Base-by-base conservation (phyloP, 2,113 vertebrate genomes). In the Tautogolabrus adspersus region DNA sequence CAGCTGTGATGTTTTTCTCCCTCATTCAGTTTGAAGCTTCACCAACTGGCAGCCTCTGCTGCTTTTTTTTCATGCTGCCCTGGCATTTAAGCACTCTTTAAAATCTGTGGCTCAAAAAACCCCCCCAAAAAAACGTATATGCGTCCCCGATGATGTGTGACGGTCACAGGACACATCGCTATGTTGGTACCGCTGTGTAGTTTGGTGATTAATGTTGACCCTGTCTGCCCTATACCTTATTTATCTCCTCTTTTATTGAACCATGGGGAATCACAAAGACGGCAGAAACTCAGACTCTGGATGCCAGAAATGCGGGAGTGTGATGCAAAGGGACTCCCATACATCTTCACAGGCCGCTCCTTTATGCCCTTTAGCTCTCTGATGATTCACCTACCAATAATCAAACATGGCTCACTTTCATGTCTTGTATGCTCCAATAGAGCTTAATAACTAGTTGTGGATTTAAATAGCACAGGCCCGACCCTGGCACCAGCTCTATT, bases 1-100 rank as follows among this genome's bases (percentile, higher is more conserved):
- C 77, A 86, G 76, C 87, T 85, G 84, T 91, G 84, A 92, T 87
- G 85, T 89, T 88, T 87, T 86, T 77, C 82, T 82, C 80, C 47
- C 83, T 81, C 81, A 83, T 93, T 90, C 87, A 81, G 84, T 92
- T 92, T 92, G 90, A 93, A 90, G 89, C 86, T 85, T 79, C 80
- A 92, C 90, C 93, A 94, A 89, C 84, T 92, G 88, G 89, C 90
- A 76, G 72, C 66, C 70, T 83, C 71, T 80, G 63, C 67, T 64
- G 75, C 51, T 88, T 42, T 42, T 87, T 87, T 82, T 82, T 92
- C 77, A 89, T 90, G 81, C 88, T 83, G 82, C 67, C 79, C 88
- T 91, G 89, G 86, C 90, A 91, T 91, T 91, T 85, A 83, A 84
- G 52, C 72, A 75, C 78, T 57, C 85, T 92, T 89, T 93, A 86